phyloP scores from a whole-genome alignment of 2,113 vertebrate genomes.

The Daboia siamensis region DNA sequence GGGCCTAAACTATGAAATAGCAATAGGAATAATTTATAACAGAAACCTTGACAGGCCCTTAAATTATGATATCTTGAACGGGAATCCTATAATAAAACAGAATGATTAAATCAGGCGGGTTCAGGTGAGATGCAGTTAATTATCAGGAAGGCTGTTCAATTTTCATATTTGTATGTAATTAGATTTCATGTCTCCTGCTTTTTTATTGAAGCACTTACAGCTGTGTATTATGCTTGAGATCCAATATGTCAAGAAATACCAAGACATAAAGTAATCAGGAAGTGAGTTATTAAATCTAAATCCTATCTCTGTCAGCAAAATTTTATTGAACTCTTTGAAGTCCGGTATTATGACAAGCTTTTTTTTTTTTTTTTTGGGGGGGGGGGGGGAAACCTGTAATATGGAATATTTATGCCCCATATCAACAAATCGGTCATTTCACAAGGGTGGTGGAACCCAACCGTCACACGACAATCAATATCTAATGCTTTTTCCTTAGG shows the following conservation, averaged over 20 bases:
- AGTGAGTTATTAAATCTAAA: not conserved
- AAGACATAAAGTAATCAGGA: not conserved
- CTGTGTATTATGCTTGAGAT: not conserved
- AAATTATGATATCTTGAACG: conserved; percentile 20
- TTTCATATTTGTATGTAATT: conserved; percentile 19
- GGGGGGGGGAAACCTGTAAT: not conserved
- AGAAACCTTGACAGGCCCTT: not conserved
- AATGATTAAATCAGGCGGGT: conserved; percentile 1
- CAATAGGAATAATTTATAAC: conserved; percentile 4
- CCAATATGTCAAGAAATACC: not conserved
- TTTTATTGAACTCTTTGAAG: not conserved
- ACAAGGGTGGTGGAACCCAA: not conserved
- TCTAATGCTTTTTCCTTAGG: not conserved
- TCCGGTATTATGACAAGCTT: not conserved
- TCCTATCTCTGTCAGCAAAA: not conserved
- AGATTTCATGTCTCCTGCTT: not conserved
- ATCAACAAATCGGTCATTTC: not conserved
- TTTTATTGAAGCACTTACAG: not conserved
- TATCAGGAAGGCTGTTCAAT: conserved; percentile 11
- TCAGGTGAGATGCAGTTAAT: conserved; percentile 18
- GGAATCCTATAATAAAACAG: conserved; percentile 19
- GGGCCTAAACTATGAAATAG: conserved; percentile 7
- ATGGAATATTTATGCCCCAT: not conserved
- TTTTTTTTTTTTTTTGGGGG: not conserved
- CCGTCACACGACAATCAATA: not conserved